A percentile compares a stretch with the other conserved stretches of the same genome.
phyloP scores from a whole-genome alignment of 23 tunicate species.

The Ciona savignyi region DNA sequence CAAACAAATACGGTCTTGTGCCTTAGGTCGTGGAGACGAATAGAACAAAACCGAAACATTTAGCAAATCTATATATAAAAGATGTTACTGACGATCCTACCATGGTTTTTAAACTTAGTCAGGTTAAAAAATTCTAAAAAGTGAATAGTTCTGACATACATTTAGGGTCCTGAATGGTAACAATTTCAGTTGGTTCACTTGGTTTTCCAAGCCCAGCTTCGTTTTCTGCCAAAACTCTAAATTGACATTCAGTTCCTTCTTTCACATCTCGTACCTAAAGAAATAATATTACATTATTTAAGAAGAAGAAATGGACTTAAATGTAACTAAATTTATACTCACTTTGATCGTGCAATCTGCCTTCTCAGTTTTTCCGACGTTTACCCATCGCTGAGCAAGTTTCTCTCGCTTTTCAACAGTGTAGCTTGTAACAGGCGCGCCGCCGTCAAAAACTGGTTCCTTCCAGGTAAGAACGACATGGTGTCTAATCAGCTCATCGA shows the following conservation, averaged over 20 bases:
- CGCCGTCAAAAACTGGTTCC: constrained; percentile 90
- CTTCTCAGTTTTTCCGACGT: constrained; percentile 46
- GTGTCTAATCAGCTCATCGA: constrained; percentile 27
- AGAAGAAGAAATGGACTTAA: background rate
- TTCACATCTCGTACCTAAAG: constrained; percentile 38
- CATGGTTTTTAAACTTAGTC: too few species aligned
- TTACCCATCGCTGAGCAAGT: constrained; percentile 44
- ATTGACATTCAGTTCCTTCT: constrained; percentile 75
- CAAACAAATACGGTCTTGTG: too few species aligned
- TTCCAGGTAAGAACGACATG: constrained; percentile 69
- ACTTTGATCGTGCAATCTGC: constrained; percentile 31
- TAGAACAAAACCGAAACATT: too few species aligned
- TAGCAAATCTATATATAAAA: too few species aligned
- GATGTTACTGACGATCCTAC: too few species aligned
- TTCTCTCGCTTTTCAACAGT: constrained; percentile 65
- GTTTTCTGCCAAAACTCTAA: constrained; percentile 80
- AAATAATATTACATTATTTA: background rate
- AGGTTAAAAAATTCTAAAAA: too few species aligned
- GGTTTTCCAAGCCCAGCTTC: constrained; percentile 92
- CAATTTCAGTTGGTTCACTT: constrained; percentile 49
- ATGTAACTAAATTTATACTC: background rate
- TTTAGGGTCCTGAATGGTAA: constrained; percentile 61
- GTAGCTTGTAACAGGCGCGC: constrained; percentile 54
- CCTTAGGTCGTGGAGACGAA: too few species aligned
- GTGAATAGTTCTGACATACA: too few species aligned